Evolutionary conservation across 1,140 invertebrate genomes (phyloP), one percentile per base, ranked within the genome.

Genomic region (Lucilia sericata): DNA sequence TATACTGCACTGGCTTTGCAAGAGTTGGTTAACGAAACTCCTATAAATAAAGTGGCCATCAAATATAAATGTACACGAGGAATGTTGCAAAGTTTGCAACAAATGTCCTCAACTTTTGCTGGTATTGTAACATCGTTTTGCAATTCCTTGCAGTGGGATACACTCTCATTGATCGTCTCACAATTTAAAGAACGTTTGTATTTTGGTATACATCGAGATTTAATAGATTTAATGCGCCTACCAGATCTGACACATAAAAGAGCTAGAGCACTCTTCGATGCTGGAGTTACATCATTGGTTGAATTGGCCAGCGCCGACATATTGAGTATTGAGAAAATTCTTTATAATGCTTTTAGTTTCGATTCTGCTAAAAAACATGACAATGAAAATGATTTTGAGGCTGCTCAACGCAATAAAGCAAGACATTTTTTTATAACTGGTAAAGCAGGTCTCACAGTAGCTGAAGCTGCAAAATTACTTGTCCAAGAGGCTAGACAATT

Each of bases 21-120:
- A 91, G 98, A 99, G 90, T 93, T 99, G 82, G 96, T 99, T 0
- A 96, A 97, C 89, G 99, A 99, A 93, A 93, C 96, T 10, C 94
- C 97, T 14, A 91, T 99, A 25, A 93, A 92, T 74, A 91, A 93
- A 30, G 97, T 99, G 0, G 95, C 96, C 74, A 88, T 90, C 36
- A 99, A 98, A 88, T 99, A 95, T 91, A 94, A 94, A 80, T 97
- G 96, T 89, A 95, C 95, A 84, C 94, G 97, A 85, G 98, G 98
- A 83, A 94, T 97, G 91, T 88, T 97, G 5, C 98, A 99, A 92
- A 95, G 96, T 86, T 92, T 99, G 36, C 98, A 99, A 92, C 97
- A 99, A 90, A 95, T 96, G 78, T 95, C 98, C n/a, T 95, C 98
- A 42, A 98, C 97, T 36, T 99, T 99, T 94, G 97, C 98, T 82